A percentile compares a stretch with the other conserved stretches of the same genome.
phyloP scores from a whole-genome alignment of 2,797 vertebrate species.

The Buceros bicornis region DNA sequence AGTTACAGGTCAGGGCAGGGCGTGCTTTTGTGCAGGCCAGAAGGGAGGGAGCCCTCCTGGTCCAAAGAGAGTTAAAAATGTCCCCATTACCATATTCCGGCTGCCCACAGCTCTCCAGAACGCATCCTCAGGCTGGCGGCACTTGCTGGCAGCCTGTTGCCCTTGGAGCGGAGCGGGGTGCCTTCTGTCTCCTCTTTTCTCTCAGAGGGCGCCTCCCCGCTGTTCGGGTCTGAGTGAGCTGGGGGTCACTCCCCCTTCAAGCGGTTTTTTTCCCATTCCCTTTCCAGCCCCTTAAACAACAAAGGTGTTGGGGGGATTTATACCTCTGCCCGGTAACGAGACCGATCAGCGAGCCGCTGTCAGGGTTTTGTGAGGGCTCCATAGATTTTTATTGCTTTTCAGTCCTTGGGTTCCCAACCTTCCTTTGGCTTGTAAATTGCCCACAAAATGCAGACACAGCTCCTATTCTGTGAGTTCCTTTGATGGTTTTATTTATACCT shows the following conservation, averaged over 20 bases:
- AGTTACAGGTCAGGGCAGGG: background rate
- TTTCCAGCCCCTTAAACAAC: slow-evolving; percentile 74
- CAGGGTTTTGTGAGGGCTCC: slow-evolving; percentile 54
- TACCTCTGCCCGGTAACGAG: slow-evolving; percentile 75
- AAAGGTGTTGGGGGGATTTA: slow-evolving; percentile 77
- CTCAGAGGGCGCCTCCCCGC: background rate
- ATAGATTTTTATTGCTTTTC: slow-evolving; percentile 74
- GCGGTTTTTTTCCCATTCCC: slow-evolving; percentile 33
- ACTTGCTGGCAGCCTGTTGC: background rate
- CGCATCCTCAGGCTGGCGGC: background rate
- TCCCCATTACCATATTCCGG: background rate
- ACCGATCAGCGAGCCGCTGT: slow-evolving; percentile 57
- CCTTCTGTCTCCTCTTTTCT: slow-evolving; percentile 24
- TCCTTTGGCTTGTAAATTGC: slow-evolving; percentile 77
- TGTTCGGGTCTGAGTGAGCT: slow-evolving; percentile 15
- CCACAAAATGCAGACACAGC: slow-evolving; percentile 72
- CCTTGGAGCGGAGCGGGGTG: background rate
- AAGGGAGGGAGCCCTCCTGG: background rate
- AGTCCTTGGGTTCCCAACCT: slow-evolving; percentile 77
- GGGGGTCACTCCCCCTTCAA: slow-evolving; percentile 45
- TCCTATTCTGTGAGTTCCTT: slow-evolving; percentile 67
- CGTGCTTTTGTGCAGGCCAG: slow-evolving; percentile 5
- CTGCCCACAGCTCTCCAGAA: background rate
- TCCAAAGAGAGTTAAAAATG: slow-evolving; percentile 2
- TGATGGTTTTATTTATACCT: slow-evolving; percentile 79